Percentiles rank a stretch among this genome's conserved stretches.
Evolutionary conservation across 2,113 vertebrate genomes (phyloP).

Genomic region (Ophiodon elongatus): DNA sequence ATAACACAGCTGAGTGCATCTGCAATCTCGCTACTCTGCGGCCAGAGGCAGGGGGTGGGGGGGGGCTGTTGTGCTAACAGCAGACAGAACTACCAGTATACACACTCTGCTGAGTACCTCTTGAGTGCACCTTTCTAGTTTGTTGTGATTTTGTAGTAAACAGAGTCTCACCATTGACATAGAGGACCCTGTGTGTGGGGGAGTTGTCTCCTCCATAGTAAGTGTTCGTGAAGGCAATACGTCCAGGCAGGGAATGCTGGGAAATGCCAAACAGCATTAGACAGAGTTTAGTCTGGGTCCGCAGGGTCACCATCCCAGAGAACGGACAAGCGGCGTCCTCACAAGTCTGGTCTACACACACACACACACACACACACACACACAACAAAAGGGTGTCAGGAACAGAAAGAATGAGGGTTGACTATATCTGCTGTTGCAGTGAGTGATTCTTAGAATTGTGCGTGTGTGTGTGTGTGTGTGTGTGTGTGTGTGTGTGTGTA

Average conservation of each 20-base stretch:
- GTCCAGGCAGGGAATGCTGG: slow-evolving; percentile 69
- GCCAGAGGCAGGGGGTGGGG: too few species aligned
- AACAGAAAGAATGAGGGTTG: background rate
- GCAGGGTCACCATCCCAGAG: slow-evolving; percentile 81
- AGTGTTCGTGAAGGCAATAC: slow-evolving; percentile 85
- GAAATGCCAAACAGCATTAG: slow-evolving; percentile 84
- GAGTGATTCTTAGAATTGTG: background rate
- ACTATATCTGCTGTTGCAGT: too few species aligned
- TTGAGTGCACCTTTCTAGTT: background rate
- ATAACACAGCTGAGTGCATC: background rate
- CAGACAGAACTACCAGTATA: too few species aligned
- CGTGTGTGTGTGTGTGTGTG: background rate
- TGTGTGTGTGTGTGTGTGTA: slow-evolving; percentile 38
- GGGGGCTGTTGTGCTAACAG: background rate
- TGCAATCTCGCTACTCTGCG: background rate
- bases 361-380: background rate
- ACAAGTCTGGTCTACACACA: slow-evolving; percentile 86
- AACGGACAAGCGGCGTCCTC: slow-evolving; percentile 85
- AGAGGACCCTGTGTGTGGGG: slow-evolving; percentile 80
- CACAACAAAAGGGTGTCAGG: slow-evolving; percentile 2
- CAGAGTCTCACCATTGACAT: slow-evolving; percentile 81
- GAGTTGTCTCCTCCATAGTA: slow-evolving; percentile 85
- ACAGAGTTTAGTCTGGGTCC: slow-evolving; percentile 80
- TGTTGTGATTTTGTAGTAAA: slow-evolving; percentile 2
- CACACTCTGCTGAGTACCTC: too few species aligned